These are phyloP conservation scores for Bombus pascuorum DNA, from an alignment of 1,140 invertebrate species.

Conservation along the genomic window DNA sequence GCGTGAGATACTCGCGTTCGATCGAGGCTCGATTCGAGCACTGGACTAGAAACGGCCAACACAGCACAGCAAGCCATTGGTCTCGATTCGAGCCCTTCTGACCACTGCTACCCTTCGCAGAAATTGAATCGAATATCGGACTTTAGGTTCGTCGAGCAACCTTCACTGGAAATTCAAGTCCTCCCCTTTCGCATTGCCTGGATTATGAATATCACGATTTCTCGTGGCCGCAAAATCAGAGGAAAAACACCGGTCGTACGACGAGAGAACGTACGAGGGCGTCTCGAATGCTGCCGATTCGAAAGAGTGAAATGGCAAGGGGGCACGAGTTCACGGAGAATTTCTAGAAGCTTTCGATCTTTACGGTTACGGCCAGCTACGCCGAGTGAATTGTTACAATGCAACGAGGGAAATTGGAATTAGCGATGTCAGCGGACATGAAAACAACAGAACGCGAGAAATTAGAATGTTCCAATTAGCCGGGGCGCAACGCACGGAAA, in stretches of 20 bases:
- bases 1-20: constrained; percentile 18
- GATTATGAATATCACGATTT: constrained; percentile 6
- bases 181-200: neutral
- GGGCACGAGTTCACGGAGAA: neutral
- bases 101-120: constrained; percentile 1
- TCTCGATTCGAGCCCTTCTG: constrained; percentile 30
- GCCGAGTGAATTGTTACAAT: constrained; percentile 26
- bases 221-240: neutral
- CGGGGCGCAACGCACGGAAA: neutral
- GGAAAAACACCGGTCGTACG: neutral
- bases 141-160: constrained; percentile 17
- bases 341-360: neutral
- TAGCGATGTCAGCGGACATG: constrained; percentile 29
- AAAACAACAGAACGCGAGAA: neutral
- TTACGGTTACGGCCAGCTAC: constrained; percentile 17
- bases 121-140: constrained; percentile 63
- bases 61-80: constrained; percentile 5
- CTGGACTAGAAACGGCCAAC: constrained; percentile 10
- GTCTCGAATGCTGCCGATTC: neutral
- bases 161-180: constrained; percentile 15
- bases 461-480: constrained; percentile 46
- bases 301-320: neutral
- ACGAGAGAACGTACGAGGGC: neutral
- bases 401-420: constrained; percentile 18
- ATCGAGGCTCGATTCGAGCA: constrained; percentile 26